Evolutionary conservation across 2,888 invertebrate genomes (phyloP).

Genomic region (Phytoseiulus persimilis): DNA sequence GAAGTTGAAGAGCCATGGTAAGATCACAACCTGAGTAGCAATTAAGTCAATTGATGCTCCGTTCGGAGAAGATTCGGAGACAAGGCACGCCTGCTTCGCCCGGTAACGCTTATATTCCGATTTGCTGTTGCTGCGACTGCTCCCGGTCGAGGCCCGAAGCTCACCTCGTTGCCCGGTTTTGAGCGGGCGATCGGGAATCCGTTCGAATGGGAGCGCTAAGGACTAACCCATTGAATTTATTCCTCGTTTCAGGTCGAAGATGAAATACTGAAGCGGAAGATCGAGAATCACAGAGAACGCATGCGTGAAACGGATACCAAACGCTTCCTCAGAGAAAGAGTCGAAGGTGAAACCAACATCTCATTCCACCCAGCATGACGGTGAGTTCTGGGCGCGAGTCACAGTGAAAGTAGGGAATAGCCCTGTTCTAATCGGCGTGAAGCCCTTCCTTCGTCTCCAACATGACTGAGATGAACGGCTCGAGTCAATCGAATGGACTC

Average conservation of each 20-base stretch:
- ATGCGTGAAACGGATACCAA: neutral
- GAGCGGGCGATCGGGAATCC: neutral
- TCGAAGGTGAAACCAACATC: neutral
- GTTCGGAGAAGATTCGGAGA: slow-evolving; percentile 19
- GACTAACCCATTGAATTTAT: neutral
- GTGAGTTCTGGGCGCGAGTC: neutral
- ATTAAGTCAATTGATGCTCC: slow-evolving; percentile 37
- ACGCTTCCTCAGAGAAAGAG: neutral
- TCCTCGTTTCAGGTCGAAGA: neutral
- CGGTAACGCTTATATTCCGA: neutral
- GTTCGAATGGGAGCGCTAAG: neutral
- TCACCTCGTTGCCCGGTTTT: neutral
- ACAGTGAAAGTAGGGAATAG: too few species aligned
- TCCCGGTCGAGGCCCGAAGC: neutral
- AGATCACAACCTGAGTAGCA: neutral
- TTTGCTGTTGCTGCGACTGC: neutral
- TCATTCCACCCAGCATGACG: neutral
- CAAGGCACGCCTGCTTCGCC: neutral
- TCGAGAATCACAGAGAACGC: neutral
- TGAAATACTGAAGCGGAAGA: neutral
- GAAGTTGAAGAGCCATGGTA: neutral
- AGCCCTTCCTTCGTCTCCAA: neutral
- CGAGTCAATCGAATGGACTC: neutral
- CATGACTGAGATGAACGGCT: neutral
- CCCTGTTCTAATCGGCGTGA: too few species aligned